Percentiles rank a stretch among this genome's conserved stretches.
phyloP scores from a whole-genome alignment of 2,797 vertebrate genomes.

The Coendou prehensilis region DNA sequence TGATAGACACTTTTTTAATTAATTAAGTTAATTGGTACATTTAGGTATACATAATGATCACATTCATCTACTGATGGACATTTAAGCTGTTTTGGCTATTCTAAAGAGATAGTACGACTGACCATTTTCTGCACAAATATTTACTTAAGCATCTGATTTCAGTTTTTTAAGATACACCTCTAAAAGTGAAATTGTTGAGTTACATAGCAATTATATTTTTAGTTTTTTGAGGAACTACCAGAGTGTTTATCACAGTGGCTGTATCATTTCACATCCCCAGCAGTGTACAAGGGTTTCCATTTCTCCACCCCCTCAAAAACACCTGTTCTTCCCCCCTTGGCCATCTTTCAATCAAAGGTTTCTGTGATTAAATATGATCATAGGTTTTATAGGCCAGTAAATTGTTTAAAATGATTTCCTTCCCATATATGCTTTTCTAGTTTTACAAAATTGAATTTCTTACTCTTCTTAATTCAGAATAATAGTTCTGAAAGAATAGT shows the following conservation, averaged over 20 bases:
- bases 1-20: background rate
- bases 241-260: background rate
- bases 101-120: background rate
- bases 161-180: background rate
- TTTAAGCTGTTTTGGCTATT: background rate
- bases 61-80: background rate
- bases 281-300: background rate
- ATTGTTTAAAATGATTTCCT: slow-evolving; percentile 23
- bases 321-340: background rate
- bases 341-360: slow-evolving; percentile 24
- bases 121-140: background rate
- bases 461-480: background rate
- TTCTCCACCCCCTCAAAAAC: background rate
- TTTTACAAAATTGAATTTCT: slow-evolving; percentile 15
- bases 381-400: background rate
- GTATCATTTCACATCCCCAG: background rate
- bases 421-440: background rate
- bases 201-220: slow-evolving; percentile 30
- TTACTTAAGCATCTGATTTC: background rate
- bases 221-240: background rate
- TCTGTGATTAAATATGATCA: slow-evolving; percentile 3
- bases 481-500: background rate
- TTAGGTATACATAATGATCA: no score
- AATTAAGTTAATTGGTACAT: no score
- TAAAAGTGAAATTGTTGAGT: background rate